These are phyloP conservation scores for Coboldia fuscipes DNA, from an alignment of 1,140 invertebrate species.

Conservation along the genomic window DNA sequence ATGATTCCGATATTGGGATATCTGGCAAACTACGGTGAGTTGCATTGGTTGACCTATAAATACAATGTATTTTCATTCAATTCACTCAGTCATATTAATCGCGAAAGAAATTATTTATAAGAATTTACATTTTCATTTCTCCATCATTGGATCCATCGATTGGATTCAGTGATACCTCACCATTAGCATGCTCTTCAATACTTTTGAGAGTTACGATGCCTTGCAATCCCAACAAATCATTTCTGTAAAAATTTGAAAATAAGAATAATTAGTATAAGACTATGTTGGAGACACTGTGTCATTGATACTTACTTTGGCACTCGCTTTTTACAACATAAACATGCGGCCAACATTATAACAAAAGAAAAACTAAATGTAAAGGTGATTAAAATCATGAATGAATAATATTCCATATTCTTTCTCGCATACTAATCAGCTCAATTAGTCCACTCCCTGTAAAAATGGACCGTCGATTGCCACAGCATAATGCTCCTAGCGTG, in stretches of 20 bases:
- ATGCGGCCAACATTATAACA: constrained; percentile 18
- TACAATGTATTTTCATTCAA: constrained; percentile 4
- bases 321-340: constrained; percentile 18
- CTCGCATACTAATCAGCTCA: no score
- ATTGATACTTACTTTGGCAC: constrained; percentile 17
- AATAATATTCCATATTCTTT: constrained; percentile 2
- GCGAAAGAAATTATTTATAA: constrained; percentile 2
- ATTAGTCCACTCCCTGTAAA: no score
- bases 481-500: no score
- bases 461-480: no score
- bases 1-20: constrained; percentile 30
- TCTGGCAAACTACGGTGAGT: constrained; percentile 41
- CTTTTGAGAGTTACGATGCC: constrained; percentile 30
- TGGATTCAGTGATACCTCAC: constrained; percentile 12
- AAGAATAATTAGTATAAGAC: background rate
- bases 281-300: background rate
- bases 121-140: constrained; percentile 1
- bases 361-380: constrained; percentile 8
- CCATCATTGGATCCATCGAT: constrained; percentile 2
- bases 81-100: background rate
- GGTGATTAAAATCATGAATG: constrained; percentile 4
- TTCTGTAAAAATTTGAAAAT: constrained; percentile 12
- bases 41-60: constrained; percentile 14
- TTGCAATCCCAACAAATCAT: constrained; percentile 27
- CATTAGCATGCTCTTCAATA: constrained; percentile 26